Percentiles rank a stretch among this genome's conserved stretches.
Evolutionary conservation across 2,888 invertebrate species (phyloP).

Genomic region (Eumacrocentrus americanus): DNA sequence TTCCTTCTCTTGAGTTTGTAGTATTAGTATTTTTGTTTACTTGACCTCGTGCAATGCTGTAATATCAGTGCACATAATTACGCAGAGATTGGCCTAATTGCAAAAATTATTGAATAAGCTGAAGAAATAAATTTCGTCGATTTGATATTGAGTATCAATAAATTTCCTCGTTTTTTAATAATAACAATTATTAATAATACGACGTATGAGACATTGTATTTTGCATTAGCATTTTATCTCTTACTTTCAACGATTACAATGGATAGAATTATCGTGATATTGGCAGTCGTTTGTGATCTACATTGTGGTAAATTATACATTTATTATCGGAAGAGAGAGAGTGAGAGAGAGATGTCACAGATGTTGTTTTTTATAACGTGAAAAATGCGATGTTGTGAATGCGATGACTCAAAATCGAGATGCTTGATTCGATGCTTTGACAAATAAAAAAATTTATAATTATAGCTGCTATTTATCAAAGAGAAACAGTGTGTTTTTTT

Average conservation of each 20-base stretch:
- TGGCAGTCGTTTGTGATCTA: constrained; percentile 32
- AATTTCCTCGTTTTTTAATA: too few relatives aligned
- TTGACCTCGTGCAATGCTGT: too few relatives aligned
- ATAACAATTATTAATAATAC: not conserved
- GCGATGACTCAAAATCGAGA: not conserved
- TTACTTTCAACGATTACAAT: constrained; percentile 37
- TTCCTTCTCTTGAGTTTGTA: too few relatives aligned
- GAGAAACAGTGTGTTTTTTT: too few relatives aligned
- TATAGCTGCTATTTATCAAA: too few relatives aligned
- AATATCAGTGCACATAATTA: too few relatives aligned
- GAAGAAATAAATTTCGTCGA: not conserved
- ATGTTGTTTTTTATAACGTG: not conserved
- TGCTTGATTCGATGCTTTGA: not conserved
- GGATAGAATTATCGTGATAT: constrained; percentile 3
- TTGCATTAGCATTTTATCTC: constrained; percentile 21
- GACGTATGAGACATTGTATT: not conserved
- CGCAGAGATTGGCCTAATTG: too few relatives aligned
- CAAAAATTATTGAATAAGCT: too few relatives aligned
- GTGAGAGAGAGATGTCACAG: not conserved
- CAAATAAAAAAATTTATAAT: not conserved
- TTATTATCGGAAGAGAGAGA: not conserved
- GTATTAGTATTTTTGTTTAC: too few relatives aligned
- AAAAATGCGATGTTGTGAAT: not conserved
- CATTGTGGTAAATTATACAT: not conserved
- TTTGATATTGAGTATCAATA: too few relatives aligned